These are phyloP conservation scores for Pomatorhinus ruficollis DNA, from an alignment of 2,113 vertebrate species.

Conservation along the genomic window DNA sequence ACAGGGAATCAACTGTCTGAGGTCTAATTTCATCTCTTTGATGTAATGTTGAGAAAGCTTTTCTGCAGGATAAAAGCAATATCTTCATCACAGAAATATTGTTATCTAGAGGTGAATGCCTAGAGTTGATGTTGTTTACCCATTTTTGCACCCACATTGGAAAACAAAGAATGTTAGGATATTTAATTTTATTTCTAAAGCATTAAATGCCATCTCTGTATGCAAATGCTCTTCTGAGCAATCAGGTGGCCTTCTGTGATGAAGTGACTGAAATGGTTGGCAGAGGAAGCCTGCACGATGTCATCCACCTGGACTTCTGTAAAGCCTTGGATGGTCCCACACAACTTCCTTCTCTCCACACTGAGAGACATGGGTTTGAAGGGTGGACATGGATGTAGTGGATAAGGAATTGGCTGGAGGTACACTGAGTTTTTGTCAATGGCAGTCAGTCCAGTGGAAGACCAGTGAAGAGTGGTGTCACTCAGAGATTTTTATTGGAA, in stretches of 20 bases:
- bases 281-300: rapidly evolving
- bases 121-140: not conserved
- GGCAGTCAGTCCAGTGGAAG: not conserved
- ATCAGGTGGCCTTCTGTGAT: not conserved
- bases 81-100: not conserved
- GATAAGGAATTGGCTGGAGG: not conserved
- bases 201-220: not conserved
- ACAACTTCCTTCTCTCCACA: not conserved
- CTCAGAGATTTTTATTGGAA: not conserved
- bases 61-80: not conserved
- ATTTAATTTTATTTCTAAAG: not conserved
- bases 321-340: not conserved
- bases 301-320: not conserved
- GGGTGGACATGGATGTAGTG: not conserved
- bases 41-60: not conserved
- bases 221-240: not conserved
- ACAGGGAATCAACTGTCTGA: not conserved
- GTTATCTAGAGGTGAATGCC: not conserved
- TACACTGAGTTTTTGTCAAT: not conserved
- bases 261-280: not conserved
- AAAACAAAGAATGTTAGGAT: not conserved
- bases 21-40: conserved; percentile 2
- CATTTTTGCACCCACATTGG: not conserved
- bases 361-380: not conserved
- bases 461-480: not conserved